A percentile compares a stretch with the other conserved stretches of the same genome.
phyloP scores from a whole-genome alignment of 1,140 invertebrate genomes.

The Lamellibrachia luymesi region DNA sequence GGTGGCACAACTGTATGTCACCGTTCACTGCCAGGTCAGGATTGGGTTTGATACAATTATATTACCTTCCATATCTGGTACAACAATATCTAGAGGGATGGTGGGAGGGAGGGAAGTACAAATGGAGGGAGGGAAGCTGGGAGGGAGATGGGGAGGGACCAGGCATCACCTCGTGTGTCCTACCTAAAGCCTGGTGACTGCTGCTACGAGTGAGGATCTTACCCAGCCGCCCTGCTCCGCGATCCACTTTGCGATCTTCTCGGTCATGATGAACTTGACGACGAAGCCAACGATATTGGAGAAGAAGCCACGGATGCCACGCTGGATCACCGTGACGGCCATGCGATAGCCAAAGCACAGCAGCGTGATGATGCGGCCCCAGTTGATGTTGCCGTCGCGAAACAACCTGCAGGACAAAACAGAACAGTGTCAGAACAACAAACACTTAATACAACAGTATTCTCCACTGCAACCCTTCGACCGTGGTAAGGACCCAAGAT shows the following conservation, averaged over 20 bases:
- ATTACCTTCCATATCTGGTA: no score
- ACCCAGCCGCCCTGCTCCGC: slow-evolving; percentile 50
- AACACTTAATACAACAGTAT: background rate
- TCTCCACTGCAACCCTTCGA: background rate
- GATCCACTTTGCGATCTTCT: slow-evolving; percentile 47
- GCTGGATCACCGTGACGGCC: slow-evolving; percentile 37
- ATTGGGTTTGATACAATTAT: no score
- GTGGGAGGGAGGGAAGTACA: background rate
- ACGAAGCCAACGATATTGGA: slow-evolving; percentile 40
- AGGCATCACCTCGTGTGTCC: background rate
- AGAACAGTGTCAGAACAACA: background rate
- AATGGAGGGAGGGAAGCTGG: background rate
- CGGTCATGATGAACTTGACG: slow-evolving; percentile 40
- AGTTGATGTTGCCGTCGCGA: slow-evolving; percentile 41
- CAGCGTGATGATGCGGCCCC: slow-evolving; percentile 46
- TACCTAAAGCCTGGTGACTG: background rate
- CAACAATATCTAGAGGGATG: slow-evolving; percentile 16
- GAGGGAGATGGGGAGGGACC: slow-evolving; percentile 21
- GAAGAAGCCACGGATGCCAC: slow-evolving; percentile 41
- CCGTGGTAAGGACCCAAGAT: background rate
- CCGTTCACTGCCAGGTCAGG: no score
- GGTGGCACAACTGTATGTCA: no score
- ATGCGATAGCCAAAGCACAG: slow-evolving; percentile 51
- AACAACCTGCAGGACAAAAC: slow-evolving; percentile 40
- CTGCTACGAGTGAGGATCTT: slow-evolving; percentile 23